Evolutionary conservation across 1,140 invertebrate genomes (phyloP).

Genomic region (Notospermus geniculatus): DNA sequence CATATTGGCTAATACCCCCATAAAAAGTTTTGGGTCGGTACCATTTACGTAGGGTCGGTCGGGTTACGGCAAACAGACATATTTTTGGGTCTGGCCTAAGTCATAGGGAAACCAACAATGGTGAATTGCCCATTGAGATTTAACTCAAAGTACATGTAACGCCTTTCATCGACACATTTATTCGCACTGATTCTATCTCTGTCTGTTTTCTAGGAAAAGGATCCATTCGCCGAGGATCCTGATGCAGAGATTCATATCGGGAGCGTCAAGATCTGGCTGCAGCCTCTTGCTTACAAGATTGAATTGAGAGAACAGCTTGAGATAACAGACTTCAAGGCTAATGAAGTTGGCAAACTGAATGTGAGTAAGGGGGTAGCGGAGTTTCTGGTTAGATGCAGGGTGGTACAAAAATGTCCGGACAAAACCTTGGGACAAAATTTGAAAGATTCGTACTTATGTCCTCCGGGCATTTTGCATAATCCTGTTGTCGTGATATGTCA

Average conservation of each 20-base stretch:
- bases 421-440: too few relatives aligned
- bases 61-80: too few relatives aligned
- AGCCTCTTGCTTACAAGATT: constrained; percentile 62
- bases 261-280: constrained; percentile 59
- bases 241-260: constrained; percentile 62
- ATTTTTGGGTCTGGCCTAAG: too few relatives aligned
- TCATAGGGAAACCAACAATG: too few relatives aligned
- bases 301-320: constrained; percentile 62
- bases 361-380: too few relatives aligned
- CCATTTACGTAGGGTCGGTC: too few relatives aligned
- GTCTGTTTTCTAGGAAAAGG: constrained; percentile 56
- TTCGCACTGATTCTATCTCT: constrained; percentile 9
- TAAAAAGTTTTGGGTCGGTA: too few relatives aligned
- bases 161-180: neutral
- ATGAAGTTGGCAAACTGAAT: constrained; percentile 44
- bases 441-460: neutral
- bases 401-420: too few relatives aligned
- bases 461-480: neutral
- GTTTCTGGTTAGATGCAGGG: too few relatives aligned
- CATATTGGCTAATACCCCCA: too few relatives aligned
- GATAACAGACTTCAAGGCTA: constrained; percentile 61
- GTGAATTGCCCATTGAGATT: neutral
- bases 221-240: constrained; percentile 65
- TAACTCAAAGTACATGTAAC: neutral
- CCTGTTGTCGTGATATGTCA: neutral